Evolutionary conservation across 1,140 invertebrate species (phyloP).

Genomic region (Anagrus nilaparvatae): DNA sequence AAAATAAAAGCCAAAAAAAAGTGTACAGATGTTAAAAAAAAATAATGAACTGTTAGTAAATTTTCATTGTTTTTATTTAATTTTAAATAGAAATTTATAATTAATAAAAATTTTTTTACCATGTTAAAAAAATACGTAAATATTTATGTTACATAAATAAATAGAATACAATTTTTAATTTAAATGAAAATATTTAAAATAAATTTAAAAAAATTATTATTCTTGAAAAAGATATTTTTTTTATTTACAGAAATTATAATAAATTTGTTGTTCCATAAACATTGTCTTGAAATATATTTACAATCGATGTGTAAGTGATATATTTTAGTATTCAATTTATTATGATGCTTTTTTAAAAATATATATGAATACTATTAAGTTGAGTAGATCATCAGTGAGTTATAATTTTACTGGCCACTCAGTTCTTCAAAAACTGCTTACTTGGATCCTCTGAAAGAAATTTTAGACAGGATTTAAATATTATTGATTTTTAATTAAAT

Average conservation of each 20-base stretch:
- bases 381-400: constrained; percentile 7
- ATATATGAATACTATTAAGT: no score
- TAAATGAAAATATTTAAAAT: neutral
- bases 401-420: constrained; percentile 2
- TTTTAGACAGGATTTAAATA: constrained; percentile 9
- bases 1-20: constrained; percentile 2
- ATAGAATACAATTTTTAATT: neutral
- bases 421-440: constrained; percentile 11
- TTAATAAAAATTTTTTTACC: no score
- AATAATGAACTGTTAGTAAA: constrained; percentile 9
- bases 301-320: no score
- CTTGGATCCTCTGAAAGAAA: constrained; percentile 14
- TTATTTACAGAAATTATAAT: constrained; percentile 15
- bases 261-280: no score
- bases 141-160: constrained; percentile 3
- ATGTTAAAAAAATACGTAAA: constrained; percentile 1
- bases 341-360: no score
- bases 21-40: constrained; percentile 28
- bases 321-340: no score
- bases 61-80: neutral
- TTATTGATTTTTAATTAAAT: constrained; percentile 5
- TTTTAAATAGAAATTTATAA: no score
- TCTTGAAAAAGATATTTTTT: constrained; percentile 1
- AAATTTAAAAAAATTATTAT: neutral
- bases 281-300: no score